These are phyloP conservation scores for Solen grandis DNA, from an alignment of 1,140 invertebrate species.

Conservation along the genomic window DNA sequence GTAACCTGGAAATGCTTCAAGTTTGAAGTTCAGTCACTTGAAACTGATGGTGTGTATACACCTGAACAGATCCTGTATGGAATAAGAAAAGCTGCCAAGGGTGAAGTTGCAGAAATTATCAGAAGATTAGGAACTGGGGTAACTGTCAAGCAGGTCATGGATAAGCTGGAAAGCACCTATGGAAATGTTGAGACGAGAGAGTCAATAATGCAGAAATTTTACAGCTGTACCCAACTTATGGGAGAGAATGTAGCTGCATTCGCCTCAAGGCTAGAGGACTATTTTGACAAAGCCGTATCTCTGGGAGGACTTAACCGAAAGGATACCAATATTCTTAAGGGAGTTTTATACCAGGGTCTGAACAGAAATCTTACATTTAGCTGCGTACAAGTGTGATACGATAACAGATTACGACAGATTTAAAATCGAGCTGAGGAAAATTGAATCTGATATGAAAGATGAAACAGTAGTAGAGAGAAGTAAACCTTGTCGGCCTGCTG, in stretches of 20 bases:
- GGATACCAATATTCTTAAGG: conserved; percentile 10
- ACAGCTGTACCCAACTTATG: not conserved
- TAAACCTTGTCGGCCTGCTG: too few relatives aligned
- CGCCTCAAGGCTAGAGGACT: not conserved
- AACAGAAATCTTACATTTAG: too few relatives aligned
- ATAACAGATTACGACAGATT: conserved; percentile 9
- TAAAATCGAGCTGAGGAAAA: conserved; percentile 26
- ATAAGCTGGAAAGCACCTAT: not conserved
- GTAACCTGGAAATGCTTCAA: not conserved
- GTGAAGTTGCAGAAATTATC: not conserved
- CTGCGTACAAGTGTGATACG: conserved; percentile 8
- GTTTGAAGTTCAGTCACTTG: conserved; percentile 5
- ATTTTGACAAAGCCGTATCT: not conserved
- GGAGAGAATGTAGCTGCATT: not conserved
- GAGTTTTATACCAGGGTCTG: conserved; percentile 15
- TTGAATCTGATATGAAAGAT: conserved; percentile 12
- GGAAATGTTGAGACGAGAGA: not conserved
- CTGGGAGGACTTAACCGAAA: not conserved
- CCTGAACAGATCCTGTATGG: conserved; percentile 3
- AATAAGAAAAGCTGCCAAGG: not conserved
- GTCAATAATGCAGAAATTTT: conserved; percentile 12
- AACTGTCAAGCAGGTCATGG: not conserved
- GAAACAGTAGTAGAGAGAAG: too few relatives aligned
- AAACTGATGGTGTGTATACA: not conserved
- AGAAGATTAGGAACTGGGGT: conserved; percentile 4